These are phyloP conservation scores for Panthera leo DNA, from an alignment of 2,113 vertebrate species.

Conservation along the genomic window DNA sequence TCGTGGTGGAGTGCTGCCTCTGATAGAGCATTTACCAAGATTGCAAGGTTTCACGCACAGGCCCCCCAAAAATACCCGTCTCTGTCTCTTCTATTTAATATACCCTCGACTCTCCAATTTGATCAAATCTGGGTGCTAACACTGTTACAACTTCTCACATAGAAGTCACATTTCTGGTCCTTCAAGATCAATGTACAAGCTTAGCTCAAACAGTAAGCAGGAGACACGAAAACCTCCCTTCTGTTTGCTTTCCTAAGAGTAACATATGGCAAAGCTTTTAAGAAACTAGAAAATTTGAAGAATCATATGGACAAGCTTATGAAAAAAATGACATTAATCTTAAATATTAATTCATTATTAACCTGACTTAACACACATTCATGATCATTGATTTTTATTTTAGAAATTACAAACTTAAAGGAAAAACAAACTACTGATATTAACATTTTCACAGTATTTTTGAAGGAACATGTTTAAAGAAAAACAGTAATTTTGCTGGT, in stretches of 20 bases:
- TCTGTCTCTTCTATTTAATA: slow-evolving; percentile 3
- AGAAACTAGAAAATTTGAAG: slow-evolving; percentile 5
- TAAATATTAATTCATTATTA: not conserved
- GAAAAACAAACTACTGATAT: not conserved
- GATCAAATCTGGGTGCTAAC: not conserved
- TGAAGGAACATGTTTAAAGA: slow-evolving; percentile 29
- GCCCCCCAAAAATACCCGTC: not conserved
- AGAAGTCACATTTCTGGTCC: slow-evolving; percentile 7
- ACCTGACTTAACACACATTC: not conserved
- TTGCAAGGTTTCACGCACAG: slow-evolving; percentile 13
- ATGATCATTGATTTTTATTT: not conserved
- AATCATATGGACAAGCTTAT: not conserved
- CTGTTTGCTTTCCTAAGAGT: not conserved
- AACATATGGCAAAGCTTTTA: not conserved
- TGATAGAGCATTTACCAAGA: slow-evolving; percentile 34
- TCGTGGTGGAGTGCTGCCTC: not conserved
- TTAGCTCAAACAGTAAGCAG: not conserved
- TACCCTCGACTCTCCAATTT: not conserved
- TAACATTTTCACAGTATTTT: not conserved
- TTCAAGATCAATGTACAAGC: not conserved
- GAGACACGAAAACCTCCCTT: not conserved
- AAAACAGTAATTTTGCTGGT: not conserved
- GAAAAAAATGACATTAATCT: slow-evolving; percentile 7
- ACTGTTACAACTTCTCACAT: not conserved
- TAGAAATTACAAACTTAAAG: not conserved